Evolutionary conservation across 2,113 vertebrate species (phyloP).

Genomic region (Nothobranchius kuhntae): DNA sequence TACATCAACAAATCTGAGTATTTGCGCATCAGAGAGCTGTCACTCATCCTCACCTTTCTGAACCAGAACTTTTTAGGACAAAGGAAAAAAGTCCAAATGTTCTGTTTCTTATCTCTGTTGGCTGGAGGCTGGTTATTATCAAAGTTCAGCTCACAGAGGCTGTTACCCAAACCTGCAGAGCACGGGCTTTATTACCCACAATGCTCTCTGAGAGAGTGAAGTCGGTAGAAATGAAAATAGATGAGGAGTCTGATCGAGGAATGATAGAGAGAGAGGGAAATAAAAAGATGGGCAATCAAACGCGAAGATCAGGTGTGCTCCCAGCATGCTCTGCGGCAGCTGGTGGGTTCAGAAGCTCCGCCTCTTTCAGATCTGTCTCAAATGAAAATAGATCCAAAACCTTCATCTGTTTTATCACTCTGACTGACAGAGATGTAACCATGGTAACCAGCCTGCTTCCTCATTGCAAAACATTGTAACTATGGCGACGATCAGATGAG

Average conservation of each 20-base stretch:
- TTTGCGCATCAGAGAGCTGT: too few relatives aligned
- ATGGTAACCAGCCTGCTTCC: constrained; percentile 28
- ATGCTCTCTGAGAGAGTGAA: constrained; percentile 44
- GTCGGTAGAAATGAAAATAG: constrained; percentile 25
- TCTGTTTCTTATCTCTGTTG: not conserved
- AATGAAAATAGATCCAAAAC: constrained; percentile 29
- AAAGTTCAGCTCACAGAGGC: constrained; percentile 47
- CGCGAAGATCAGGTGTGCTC: constrained; percentile 10
- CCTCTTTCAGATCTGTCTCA: constrained; percentile 22
- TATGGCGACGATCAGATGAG: constrained; percentile 29
- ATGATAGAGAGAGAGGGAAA: constrained; percentile 8
- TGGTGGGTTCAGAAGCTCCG: constrained; percentile 28
- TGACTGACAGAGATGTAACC: constrained; percentile 36
- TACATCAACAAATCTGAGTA: too few relatives aligned
- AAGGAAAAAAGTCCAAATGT: constrained; percentile 10
- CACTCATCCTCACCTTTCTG: too few relatives aligned
- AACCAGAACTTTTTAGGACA: too few relatives aligned
- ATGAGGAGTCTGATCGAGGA: constrained; percentile 32
- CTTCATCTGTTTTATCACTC: constrained; percentile 32
- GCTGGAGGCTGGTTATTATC: constrained; percentile 54
- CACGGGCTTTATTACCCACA: constrained; percentile 62
- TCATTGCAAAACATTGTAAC: constrained; percentile 17
- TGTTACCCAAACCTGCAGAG: constrained; percentile 62
- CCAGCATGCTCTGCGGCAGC: constrained; percentile 31
- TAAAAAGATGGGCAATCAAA: not conserved